phyloP scores from a whole-genome alignment of 2,113 vertebrate species.

The Catharus fuscescens region DNA sequence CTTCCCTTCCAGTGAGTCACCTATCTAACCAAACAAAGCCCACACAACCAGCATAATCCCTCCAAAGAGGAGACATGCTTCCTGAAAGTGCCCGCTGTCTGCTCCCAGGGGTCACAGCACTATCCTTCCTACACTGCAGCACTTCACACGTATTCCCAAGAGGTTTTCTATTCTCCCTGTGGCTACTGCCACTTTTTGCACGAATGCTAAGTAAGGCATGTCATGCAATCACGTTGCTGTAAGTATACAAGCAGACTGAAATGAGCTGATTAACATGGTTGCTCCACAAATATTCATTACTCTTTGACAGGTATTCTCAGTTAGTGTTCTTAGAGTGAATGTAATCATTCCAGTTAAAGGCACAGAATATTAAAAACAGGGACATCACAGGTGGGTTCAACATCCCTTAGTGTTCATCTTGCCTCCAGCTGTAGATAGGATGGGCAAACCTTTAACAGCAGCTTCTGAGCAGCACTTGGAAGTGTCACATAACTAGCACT shows the following conservation, averaged over 20 bases:
- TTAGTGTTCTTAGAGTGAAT: not conserved
- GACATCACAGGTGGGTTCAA: fast-evolving
- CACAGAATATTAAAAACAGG: not conserved
- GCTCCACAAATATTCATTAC: conserved; percentile 14
- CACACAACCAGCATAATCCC: not conserved
- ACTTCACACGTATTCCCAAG: not conserved
- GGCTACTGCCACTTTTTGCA: fast-evolving
- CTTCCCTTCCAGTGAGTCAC: not conserved
- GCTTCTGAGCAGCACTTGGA: not conserved
- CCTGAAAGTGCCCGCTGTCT: not conserved
- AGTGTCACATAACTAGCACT: fast-evolving
- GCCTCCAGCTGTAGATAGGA: not conserved
- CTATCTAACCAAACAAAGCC: not conserved
- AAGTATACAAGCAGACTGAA: not conserved
- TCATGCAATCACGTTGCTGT: fast-evolving
- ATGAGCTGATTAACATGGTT: not conserved
- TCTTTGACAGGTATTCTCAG: not conserved
- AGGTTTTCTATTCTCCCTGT: not conserved
- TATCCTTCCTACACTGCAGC: not conserved
- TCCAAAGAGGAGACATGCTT: not conserved
- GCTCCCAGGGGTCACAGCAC: fast-evolving
- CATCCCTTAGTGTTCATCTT: not conserved
- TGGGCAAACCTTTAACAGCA: not conserved
- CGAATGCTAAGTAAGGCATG: fast-evolving
- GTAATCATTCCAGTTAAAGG: not conserved